These are phyloP conservation scores for Thymelicus sylvestris DNA, from an alignment of 2,888 invertebrate genomes.

Conservation along the genomic window DNA sequence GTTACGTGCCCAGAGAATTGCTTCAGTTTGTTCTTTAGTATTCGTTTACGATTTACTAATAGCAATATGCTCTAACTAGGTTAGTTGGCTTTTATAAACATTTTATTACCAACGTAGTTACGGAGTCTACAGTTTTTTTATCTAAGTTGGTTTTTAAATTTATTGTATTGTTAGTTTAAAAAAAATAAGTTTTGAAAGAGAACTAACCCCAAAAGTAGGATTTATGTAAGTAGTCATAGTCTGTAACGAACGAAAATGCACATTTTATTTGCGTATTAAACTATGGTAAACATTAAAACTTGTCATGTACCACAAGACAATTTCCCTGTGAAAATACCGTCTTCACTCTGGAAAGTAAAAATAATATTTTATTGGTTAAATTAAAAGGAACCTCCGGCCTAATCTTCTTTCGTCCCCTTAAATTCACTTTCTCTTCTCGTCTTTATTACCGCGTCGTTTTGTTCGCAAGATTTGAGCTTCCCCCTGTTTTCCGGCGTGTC, in stretches of 20 bases:
- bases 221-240: too few relatives aligned
- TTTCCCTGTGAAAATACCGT: not conserved
- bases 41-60: not conserved
- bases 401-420: slow-evolving; percentile 84
- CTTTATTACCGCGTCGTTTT: slow-evolving; percentile 86
- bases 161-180: too few relatives aligned
- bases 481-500: slow-evolving; percentile 76
- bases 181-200: too few relatives aligned
- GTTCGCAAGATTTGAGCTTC: slow-evolving; percentile 85
- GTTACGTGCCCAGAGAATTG: slow-evolving; percentile 27
- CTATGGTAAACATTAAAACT: slow-evolving; percentile 7
- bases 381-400: slow-evolving; percentile 79
- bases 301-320: slow-evolving; percentile 7
- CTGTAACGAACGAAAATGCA: too few relatives aligned
- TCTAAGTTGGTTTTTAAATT: too few relatives aligned
- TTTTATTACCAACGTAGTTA: too few relatives aligned
- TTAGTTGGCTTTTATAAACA: too few relatives aligned
- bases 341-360: slow-evolving; percentile 44
- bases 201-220: too few relatives aligned
- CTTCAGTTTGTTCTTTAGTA: slow-evolving; percentile 3
- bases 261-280: too few relatives aligned
- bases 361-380: slow-evolving; percentile 78
- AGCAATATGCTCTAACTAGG: not conserved
- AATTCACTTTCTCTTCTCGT: slow-evolving; percentile 87
- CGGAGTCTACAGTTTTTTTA: too few relatives aligned